Evolutionary conservation across 92 coral and sea anemone species (phyloP).

Genomic region (Scolanthus callimorphus): DNA sequence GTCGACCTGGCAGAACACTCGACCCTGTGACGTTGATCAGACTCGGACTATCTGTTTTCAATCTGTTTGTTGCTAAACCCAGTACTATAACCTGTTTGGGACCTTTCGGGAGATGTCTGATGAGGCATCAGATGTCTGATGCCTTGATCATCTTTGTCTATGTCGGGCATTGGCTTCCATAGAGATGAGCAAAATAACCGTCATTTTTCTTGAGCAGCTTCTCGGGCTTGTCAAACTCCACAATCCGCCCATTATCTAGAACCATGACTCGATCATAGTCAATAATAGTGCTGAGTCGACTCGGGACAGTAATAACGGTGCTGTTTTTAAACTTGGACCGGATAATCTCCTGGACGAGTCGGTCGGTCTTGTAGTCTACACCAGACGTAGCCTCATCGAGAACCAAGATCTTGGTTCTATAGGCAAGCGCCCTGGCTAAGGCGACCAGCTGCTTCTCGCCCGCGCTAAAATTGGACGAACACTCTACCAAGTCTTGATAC

Average conservation of each 20-base stretch:
- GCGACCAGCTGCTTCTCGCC: slow-evolving; percentile 67
- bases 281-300: slow-evolving; percentile 70
- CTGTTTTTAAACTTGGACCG: slow-evolving; percentile 60
- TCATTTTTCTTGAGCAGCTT: slow-evolving; percentile 53
- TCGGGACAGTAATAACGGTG: slow-evolving; percentile 68
- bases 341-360: slow-evolving; percentile 76
- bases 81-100: no score
- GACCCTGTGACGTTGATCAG: no score
- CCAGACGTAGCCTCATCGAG: slow-evolving; percentile 77
- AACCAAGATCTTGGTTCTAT: slow-evolving; percentile 59
- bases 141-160: no score
- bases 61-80: no score
- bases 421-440: slow-evolving; percentile 65
- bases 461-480: slow-evolving; percentile 40
- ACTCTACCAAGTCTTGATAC: slow-evolving; percentile 73
- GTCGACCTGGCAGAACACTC: no score
- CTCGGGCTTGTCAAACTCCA: slow-evolving; percentile 81
- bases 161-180: slow-evolving; percentile 59
- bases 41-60: no score
- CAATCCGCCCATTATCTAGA: slow-evolving; percentile 71
- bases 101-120: no score
- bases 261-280: slow-evolving; percentile 87
- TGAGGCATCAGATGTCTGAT: no score
- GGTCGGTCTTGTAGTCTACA: slow-evolving; percentile 87
- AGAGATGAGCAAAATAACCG: slow-evolving; percentile 77